Evolutionary conservation across 1,140 invertebrate genomes (phyloP), one percentile per base, ranked within the genome.

Genomic region (Chironomus tepperi): DNA sequence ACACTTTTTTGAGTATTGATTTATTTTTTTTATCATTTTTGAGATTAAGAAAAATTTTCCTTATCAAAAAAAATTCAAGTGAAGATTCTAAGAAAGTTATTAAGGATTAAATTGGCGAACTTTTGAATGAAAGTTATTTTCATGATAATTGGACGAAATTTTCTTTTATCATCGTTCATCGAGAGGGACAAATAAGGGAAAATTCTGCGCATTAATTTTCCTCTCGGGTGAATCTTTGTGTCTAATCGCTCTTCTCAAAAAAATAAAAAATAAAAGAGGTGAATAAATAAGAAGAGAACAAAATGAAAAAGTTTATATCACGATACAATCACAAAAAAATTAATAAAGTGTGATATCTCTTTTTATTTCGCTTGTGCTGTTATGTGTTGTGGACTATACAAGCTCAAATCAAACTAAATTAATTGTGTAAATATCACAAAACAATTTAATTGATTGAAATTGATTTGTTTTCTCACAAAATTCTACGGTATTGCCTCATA

Each of bases 401-500:
- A 57, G 47, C 47, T 12, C 47, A n/a, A 57, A 57, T 57, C 47
- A 57, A 57, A 57, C 5, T 57, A 57, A 34, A 57, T 57, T 57
- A 15, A 57, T 57, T 57, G 47, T 57, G 47, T 57, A 57, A 57
- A 57, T 57, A 57, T n/a, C 9, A 57, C 47, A 10, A 57, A 57
- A n/a, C 47, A 57, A 34, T n/a, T 57, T 57, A 57, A 57, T 57
- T 57, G 47, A 57, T 57, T 15, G 47, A 57, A 57, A 57, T 57
- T 57, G 47, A 57, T 57, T 57, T 57, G 47, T 57, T 57, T 57
- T 57, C 47, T 57, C 47, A 57, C 47, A 57, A n/a, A n/a, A 34
- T 34, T 34, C 24, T 34, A 34, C 24, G 24, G 1, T 34, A 34
- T 34, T 34, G 24, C 24, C 24, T 34, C 24, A 34, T 34, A 34